A percentile compares a stretch with the other conserved stretches of the same genome.
Evolutionary conservation across 1,140 invertebrate genomes (phyloP).

Genomic region (Theocolax elegans): DNA sequence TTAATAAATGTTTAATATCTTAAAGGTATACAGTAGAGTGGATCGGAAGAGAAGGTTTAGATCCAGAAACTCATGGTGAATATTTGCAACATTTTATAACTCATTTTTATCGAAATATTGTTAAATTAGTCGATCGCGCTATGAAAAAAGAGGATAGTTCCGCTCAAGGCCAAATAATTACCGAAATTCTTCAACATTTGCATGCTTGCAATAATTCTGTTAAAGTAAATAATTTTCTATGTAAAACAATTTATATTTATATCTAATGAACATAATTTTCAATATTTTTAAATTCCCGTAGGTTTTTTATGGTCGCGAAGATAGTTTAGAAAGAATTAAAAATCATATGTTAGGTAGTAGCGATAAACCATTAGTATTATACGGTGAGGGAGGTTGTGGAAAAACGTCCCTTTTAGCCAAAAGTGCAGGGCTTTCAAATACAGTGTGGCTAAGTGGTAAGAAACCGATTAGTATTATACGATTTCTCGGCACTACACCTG

Average conservation of each 20-base stretch:
- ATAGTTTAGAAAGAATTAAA: conserved; percentile 84
- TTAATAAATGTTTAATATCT: background rate
- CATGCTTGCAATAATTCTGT: conserved; percentile 98
- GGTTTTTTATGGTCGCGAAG: conserved; percentile 94
- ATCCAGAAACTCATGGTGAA: conserved; percentile 91
- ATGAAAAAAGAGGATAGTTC: conserved; percentile 96
- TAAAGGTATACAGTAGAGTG: conserved; percentile 93
- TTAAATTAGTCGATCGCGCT: conserved; percentile 90
- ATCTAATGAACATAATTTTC: too few relatives aligned
- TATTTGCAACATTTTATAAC: conserved; percentile 96
- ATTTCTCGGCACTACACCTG: conserved; percentile 96
- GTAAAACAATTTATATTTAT: background rate
- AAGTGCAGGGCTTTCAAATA: conserved; percentile 82
- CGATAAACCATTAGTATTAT: conserved; percentile 91
- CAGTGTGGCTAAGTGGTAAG: conserved; percentile 78
- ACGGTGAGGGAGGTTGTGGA: conserved; percentile 96
- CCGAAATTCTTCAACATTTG: conserved; percentile 95
- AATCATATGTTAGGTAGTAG: conserved; percentile 87
- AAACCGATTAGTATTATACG: conserved; percentile 89
- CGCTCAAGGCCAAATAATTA: conserved; percentile 92
- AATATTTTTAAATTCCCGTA: conserved; percentile 48
- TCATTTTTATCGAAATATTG: conserved; percentile 95
- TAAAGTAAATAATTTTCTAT: conserved; percentile 67
- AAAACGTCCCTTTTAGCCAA: conserved; percentile 97
- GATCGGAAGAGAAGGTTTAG: conserved; percentile 95